Evolutionary conservation across 2,888 invertebrate genomes (phyloP), one percentile per base, ranked within the genome.

Genomic region (Oxytorus armatus): DNA sequence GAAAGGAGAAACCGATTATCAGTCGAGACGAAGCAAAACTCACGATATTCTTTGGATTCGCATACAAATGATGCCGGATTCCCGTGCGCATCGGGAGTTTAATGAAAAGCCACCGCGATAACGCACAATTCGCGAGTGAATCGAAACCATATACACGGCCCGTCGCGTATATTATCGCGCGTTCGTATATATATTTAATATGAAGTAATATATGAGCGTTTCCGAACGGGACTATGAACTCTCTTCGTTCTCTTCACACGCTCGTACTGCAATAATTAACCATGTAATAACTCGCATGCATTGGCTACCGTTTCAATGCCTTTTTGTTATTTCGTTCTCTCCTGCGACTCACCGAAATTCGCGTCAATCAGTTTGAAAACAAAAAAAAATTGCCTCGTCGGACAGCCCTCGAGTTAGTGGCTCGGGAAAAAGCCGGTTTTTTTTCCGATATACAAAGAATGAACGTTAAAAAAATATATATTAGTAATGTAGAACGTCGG

Each of bases 31-130:
- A 33, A 49, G 23, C 10, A 51, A 61, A 53, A 65, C 42, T 39
- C 57, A 44, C 33, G 8, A 76, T 44, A 63, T 68, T 74, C 69
- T 77, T 75, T 51, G 75, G 16, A 85, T 85, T 83, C 82, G 85
- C 79, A 84, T 86, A 79, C 85, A 81, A 85, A 85, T 77, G 83
- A 83, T 65, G 70, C 70, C 57, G 77, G 77, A 66, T 77, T 69
- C 79, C 73, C 59, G 16, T 25, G n/a, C 39, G 68, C 11, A n/a
- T 29, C 29, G 68, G 7, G 36, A 66, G 33, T 85, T 86, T 83
- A 85, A 86, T 85, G 83, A 82, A 83, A 84, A 81, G 53, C 68
- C 82, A 63, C 81, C 66, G 82, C 44, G 69, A 77, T 77, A 70
- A 70, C 44, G 36, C 36, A 39, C 53, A 16, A 25, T 53, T 42